These are phyloP conservation scores for Arbacia lixula DNA, from an alignment of 53 echinoderm and acorn worm genomes.

Conservation along the genomic window DNA sequence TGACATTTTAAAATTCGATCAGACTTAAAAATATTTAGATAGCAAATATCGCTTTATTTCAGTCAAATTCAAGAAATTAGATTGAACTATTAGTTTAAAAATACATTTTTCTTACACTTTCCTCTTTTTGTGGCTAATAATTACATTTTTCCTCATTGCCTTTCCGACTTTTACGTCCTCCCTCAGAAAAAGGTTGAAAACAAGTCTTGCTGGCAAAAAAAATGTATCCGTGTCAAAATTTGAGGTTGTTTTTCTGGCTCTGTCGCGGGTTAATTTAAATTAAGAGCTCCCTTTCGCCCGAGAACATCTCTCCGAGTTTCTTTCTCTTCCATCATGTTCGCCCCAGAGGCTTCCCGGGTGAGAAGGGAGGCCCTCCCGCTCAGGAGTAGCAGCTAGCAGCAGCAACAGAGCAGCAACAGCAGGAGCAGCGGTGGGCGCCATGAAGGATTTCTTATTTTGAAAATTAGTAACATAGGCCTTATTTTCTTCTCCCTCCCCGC, in stretches of 20 bases:
- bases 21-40: too few species aligned
- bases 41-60: too few species aligned
- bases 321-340: conserved; percentile 50
- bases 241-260: conserved; percentile 50
- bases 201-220: conserved; percentile 9
- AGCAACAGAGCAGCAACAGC: too few species aligned
- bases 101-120: too few species aligned
- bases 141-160: too few species aligned
- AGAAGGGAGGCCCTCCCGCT: conserved; percentile 23
- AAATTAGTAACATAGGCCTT: conserved; percentile 64
- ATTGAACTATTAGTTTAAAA: too few species aligned
- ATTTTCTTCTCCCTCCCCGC: conserved; percentile 30
- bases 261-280: conserved; percentile 53
- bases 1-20: too few species aligned
- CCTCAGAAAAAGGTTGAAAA: conserved; percentile 30
- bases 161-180: too few species aligned
- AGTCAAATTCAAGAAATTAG: too few species aligned
- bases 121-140: too few species aligned
- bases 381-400: too few species aligned
- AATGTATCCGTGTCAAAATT: conserved; percentile 57
- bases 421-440: neutral
- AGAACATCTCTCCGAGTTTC: conserved; percentile 20
- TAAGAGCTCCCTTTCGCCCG: conserved; percentile 53
- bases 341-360: conserved; percentile 33
- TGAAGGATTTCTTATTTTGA: conserved; percentile 55